Conservation (phyloP, 2,113 vertebrate genomes). For the Oncorhynchus mykiss region DNA sequence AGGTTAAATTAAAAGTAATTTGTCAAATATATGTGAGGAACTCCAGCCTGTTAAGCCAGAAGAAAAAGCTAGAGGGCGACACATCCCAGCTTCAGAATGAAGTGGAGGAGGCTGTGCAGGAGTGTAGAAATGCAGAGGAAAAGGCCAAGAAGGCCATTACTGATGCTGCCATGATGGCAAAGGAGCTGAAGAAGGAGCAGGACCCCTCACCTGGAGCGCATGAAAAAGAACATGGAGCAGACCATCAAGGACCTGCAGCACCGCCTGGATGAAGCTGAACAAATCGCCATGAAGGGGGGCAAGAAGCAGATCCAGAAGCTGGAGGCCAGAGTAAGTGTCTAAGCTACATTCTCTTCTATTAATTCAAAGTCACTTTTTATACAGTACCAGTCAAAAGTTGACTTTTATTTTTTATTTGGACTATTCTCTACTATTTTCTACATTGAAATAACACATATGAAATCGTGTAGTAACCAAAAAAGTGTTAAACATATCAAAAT, state of each 20-base stretch:
- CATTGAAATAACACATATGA: no score
- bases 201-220: constrained; percentile 81
- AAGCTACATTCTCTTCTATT: no score
- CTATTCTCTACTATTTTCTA: no score
- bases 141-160: constrained; percentile 77
- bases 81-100: constrained; percentile 44
- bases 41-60: constrained; percentile 35
- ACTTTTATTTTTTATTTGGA: no score
- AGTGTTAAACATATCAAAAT: no score
- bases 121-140: constrained; percentile 48
- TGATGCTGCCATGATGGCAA: constrained; percentile 79
- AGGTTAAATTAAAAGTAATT: constrained; percentile 40
- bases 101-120: constrained; percentile 43
- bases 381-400: no score
- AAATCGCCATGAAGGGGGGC: constrained; percentile 21
- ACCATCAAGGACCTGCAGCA: constrained; percentile 82
- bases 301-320: constrained; percentile 67
- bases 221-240: constrained; percentile 60
- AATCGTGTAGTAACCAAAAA: no score
- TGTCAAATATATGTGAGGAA: constrained; percentile 56
- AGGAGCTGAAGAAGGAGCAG: constrained; percentile 84
- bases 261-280: constrained; percentile 76
- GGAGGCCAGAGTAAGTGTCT: constrained; percentile 59
- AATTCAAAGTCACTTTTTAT: no score
- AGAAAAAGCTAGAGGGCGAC: constrained; percentile 13